Conservation (phyloP, 2,113 vertebrate species). For the Coptodon bakossiorum region DNA sequence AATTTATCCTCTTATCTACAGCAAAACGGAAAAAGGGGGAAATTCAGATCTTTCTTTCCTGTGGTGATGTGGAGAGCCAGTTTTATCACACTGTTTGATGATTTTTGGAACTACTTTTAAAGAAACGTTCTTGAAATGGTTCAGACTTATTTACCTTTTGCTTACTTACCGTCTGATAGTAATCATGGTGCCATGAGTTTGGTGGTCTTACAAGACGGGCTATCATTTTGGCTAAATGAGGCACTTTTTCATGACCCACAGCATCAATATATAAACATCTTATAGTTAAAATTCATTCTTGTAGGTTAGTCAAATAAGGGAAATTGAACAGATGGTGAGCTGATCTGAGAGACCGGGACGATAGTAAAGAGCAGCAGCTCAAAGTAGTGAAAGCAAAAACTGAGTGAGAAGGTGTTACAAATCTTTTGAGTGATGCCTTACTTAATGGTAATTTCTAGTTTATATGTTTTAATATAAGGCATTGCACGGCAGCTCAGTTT, state of each 20-base stretch:
- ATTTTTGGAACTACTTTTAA: not conserved
- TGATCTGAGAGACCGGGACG: rapidly evolving
- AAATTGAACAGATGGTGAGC: not conserved
- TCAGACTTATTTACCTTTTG: not conserved
- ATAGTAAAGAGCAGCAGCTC: rapidly evolving
- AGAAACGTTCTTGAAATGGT: not conserved
- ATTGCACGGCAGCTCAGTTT: not conserved
- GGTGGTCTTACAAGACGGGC: not conserved
- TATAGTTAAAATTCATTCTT: not conserved
- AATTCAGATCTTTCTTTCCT: not conserved
- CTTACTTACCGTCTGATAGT: not conserved
- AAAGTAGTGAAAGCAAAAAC: not conserved
- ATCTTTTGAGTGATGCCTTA: not conserved
- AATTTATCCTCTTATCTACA: not conserved
- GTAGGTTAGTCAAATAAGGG: not conserved
- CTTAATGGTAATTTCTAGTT: not conserved
- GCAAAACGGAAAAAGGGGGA: not conserved
- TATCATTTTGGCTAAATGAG: not conserved
- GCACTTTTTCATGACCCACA: not conserved
- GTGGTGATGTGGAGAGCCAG: not conserved
- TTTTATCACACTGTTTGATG: not conserved
- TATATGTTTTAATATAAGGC: not conserved
- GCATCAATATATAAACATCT: not conserved
- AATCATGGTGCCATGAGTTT: not conserved
- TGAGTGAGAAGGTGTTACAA: not conserved